Evolutionary conservation across 2,113 vertebrate genomes (phyloP).

Genomic region (sheep (Ovis aries)): ARS-UI_Ramb_v3.0 NC_056076.1:43825001-43825500

Average conservation of each 20-base stretch:
- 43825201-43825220: background rate
- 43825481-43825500: background rate
- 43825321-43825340: background rate
- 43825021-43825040: no score
- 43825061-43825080: background rate
- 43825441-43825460: fast-evolving
- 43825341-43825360: background rate
- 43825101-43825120: background rate
- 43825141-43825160: background rate
- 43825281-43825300: background rate
- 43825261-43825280: background rate
- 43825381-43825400: background rate
- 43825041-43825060: background rate
- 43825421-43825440: background rate
- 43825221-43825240: background rate
- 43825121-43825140: background rate
- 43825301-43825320: background rate
- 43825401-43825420: background rate
- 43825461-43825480: background rate
- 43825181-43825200: background rate
- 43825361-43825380: background rate
- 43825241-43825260: background rate
- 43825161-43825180: background rate
- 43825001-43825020: no score
- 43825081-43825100: background rate